Conservation (phyloP, 2,113 vertebrate genomes). For the Neotragus pygmaeus region DNA sequence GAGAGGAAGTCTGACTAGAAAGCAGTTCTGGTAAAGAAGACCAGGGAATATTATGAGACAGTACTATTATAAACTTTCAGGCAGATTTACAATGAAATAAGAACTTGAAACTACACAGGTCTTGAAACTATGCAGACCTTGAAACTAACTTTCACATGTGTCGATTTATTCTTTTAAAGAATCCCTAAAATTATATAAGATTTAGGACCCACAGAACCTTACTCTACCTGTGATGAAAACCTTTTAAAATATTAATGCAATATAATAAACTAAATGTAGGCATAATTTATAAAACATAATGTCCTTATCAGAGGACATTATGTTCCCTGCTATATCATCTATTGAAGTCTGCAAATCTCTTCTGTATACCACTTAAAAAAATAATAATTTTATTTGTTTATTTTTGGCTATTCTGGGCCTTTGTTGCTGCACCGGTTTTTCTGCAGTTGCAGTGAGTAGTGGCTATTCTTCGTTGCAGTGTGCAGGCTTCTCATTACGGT, state of each 20-base stretch:
- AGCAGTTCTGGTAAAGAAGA: neutral
- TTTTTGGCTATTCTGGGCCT: neutral
- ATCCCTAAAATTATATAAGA: neutral
- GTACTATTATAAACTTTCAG: neutral
- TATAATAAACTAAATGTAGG: neutral
- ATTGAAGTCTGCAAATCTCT: neutral
- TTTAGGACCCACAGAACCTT: neutral
- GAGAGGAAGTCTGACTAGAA: neutral
- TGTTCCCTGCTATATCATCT: neutral
- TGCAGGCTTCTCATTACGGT: neutral
- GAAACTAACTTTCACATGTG: neutral
- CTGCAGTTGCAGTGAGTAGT: neutral
- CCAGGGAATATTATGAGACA: neutral
- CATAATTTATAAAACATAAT: neutral
- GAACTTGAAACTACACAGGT: neutral
- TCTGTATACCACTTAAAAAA: neutral
- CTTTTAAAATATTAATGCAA: neutral
- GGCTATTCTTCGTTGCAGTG: neutral
- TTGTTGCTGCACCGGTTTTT: neutral
- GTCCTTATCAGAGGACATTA: neutral
- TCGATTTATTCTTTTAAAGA: neutral
- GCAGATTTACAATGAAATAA: conserved; percentile 3
- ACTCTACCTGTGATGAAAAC: neutral
- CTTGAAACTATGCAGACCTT: conserved; percentile 11
- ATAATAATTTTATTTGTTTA: neutral